A percentile compares a stretch with the other conserved stretches of the same genome.
phyloP scores from a whole-genome alignment of 2,113 vertebrate genomes.

The Halcyon senegalensis region DNA sequence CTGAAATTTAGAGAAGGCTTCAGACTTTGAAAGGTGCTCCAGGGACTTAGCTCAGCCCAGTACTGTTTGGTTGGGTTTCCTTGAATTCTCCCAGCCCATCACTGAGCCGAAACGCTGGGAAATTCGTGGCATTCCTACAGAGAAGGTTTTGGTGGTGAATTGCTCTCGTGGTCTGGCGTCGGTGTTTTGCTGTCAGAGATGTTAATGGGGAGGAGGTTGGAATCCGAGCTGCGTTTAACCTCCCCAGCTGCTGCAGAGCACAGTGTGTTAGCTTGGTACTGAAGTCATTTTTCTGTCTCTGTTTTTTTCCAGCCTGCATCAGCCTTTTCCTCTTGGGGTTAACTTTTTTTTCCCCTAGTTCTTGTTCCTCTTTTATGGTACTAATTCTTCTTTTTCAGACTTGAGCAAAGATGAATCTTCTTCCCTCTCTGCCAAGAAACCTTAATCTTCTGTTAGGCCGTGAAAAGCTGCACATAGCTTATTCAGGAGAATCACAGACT shows the following conservation, averaged over 20 bases:
- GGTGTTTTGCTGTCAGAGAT: background rate
- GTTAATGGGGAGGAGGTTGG: background rate
- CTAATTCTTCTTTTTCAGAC: background rate
- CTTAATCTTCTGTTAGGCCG: fast-evolving
- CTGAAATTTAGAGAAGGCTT: background rate
- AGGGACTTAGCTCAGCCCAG: background rate
- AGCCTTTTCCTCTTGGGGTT: background rate
- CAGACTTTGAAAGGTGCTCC: background rate
- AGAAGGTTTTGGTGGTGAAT: background rate
- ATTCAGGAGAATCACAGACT: background rate
- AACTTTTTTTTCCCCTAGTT: background rate
- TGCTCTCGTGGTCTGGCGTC: background rate
- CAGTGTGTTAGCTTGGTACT: background rate
- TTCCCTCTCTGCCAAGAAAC: background rate
- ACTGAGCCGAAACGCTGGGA: background rate
- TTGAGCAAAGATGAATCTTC: background rate
- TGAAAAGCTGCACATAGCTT: background rate
- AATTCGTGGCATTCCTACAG: background rate
- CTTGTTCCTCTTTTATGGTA: background rate
- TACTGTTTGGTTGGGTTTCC: background rate
- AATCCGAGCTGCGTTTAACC: background rate
- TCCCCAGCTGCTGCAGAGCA: background rate
- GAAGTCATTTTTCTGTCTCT: background rate
- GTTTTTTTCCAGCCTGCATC: background rate
- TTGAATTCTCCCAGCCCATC: background rate